phyloP scores from a whole-genome alignment of 2,797 vertebrate species.

The Echeneis naucrates region DNA sequence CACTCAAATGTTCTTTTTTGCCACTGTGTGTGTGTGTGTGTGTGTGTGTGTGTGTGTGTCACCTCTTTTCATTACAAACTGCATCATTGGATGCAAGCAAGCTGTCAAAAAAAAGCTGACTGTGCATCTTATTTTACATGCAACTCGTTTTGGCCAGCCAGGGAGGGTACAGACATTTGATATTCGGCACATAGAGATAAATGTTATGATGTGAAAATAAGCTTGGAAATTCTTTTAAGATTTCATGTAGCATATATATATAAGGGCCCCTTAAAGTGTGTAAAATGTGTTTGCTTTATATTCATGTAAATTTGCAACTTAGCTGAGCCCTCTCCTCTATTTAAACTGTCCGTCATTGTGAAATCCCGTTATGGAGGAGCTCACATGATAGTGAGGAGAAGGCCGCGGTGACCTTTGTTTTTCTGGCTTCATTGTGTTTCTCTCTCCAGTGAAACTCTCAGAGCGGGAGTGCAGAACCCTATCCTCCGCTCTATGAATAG shows the following conservation, averaged over 20 bases:
- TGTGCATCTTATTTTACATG: no score
- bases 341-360: constrained; percentile 55
- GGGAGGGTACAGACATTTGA: neutral
- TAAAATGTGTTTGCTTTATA: neutral
- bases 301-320: constrained; percentile 26
- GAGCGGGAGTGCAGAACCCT: constrained; percentile 72
- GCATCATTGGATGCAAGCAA: no score
- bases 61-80: no score
- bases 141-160: no score
- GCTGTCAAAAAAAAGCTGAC: no score
- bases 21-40: no score
- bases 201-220: neutral
- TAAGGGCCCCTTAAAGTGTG: neutral
- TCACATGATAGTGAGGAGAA: constrained; percentile 73
- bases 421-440: constrained; percentile 76
- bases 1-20: no score
- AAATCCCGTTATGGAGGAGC: constrained; percentile 44
- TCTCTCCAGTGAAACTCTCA: constrained; percentile 69
- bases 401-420: constrained; percentile 72
- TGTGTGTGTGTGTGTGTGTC: no score
- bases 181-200: constrained; percentile 1
- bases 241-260: no score
- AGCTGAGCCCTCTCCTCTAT: constrained; percentile 35
- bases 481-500: constrained; percentile 78
- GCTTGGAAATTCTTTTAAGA: neutral